Evolutionary conservation across 1,140 invertebrate genomes (phyloP), one percentile per base, ranked within the genome.

Genomic region (Cydia amplana): DNA sequence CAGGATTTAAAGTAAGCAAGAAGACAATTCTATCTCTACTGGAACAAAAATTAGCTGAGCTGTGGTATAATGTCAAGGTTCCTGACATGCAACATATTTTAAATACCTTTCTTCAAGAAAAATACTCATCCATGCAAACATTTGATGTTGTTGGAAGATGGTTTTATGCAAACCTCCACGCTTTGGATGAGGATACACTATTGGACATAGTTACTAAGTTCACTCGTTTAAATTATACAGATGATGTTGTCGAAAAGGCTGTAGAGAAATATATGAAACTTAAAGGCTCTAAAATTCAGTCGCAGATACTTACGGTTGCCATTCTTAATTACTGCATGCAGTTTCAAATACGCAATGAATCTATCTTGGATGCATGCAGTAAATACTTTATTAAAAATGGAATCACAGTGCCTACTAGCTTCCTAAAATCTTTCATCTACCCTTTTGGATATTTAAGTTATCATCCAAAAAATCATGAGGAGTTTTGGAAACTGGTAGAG

Each of bases 381-480:
- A 85, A 94, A 74, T 95, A 95, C 83, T 94, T 96, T 81, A 86
- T 94, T 7, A 91, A 84, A n/a, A 87, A 95, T 80, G 91, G 86
- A n/a, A 80, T 82, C 16, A 79, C 87, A 73, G 87, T 96, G 49
- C 89, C 94, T 74, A 83, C 93, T 0, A 88, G 92, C 74, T 93
- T 94, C 80, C 78, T 96, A 10, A 94, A 94, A 73, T 92, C 93
- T 1, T 91, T 96, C 32, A 90, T 96, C 55, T 93, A 91, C 76
- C 88, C 95, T 9, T 95, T 95, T 89, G 96, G 96, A 25, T 88
- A 92, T 74, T 89, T 97, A 32, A 93, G 95, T 87, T 95, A 94
- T 83, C 81, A 93, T 60, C 95, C 95, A 43, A 70, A 82, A n/a
- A 93, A 94, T 80, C 79, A 87, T 46, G 64, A 75, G 0, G 80